Conservation (phyloP, 2,113 vertebrate genomes). For the Corapipo altera region DNA sequence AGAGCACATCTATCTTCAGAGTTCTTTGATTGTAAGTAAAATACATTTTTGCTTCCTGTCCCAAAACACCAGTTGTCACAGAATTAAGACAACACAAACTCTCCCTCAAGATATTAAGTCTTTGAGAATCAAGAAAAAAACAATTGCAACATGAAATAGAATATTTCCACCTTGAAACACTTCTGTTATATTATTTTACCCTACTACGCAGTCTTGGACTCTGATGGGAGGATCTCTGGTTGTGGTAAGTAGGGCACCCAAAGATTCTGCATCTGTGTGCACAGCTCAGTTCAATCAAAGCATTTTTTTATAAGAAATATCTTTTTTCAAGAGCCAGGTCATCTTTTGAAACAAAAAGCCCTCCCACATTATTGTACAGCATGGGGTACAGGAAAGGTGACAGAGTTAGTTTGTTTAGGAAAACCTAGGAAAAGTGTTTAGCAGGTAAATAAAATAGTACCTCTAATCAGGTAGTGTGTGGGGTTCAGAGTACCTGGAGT, state of each 20-base stretch:
- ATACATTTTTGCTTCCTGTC: neutral
- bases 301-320: neutral
- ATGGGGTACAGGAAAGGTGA: neutral
- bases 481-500: neutral
- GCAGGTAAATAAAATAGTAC: neutral
- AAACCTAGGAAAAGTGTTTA: neutral
- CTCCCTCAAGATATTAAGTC: neutral
- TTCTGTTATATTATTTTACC: neutral
- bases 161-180: neutral
- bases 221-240: neutral
- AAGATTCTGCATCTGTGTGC: neutral
- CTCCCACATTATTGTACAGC: neutral
- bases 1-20: neutral
- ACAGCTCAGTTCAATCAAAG: neutral
- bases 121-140: neutral
- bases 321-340: neutral
- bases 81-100: neutral
- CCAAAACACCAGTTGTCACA: neutral
- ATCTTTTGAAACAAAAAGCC: neutral
- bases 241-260: neutral
- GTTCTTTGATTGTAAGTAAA: neutral
- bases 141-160: neutral
- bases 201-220: neutral
- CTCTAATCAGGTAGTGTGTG: rapidly evolving
- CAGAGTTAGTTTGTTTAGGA: neutral